These are phyloP conservation scores for Ibycter americanus DNA, from an alignment of 2,797 vertebrate species.

Conservation along the genomic window DNA sequence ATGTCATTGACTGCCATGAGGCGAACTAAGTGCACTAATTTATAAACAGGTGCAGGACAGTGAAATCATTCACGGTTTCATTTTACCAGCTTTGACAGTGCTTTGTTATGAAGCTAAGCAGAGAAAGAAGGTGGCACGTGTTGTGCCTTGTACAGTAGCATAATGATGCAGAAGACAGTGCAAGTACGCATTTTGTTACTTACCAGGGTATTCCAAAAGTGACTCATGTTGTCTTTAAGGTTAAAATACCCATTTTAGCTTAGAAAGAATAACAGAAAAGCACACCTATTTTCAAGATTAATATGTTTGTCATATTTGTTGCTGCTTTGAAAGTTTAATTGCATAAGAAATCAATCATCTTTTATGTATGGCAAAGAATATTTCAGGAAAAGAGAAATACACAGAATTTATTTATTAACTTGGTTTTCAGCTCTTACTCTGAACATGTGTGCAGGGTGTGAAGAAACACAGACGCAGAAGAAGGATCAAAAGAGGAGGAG, in stretches of 20 bases:
- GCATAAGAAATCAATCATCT: neutral
- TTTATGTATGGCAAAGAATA: neutral
- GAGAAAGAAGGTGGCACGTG: neutral
- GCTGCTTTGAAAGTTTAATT: neutral
- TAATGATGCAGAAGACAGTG: neutral
- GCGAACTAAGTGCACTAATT: neutral
- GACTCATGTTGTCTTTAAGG: neutral
- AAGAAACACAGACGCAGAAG: neutral
- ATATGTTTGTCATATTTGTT: neutral
- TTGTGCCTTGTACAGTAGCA: neutral
- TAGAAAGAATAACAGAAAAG: neutral
- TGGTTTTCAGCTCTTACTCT: neutral
- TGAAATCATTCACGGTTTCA: neutral
- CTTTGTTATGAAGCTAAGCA: neutral
- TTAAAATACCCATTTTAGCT: neutral
- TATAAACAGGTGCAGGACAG: neutral
- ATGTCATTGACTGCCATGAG: neutral
- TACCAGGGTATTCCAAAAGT: neutral
- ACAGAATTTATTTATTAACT: slow-evolving; percentile 1
- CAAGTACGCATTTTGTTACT: neutral
- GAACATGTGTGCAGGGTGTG: neutral
- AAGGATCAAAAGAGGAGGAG: neutral
- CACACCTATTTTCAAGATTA: neutral
- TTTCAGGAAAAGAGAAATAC: neutral
- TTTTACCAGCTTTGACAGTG: neutral